These are phyloP conservation scores for Xenopus laevis DNA, from an alignment of 2,113 vertebrate species.

Conservation along the genomic window DNA sequence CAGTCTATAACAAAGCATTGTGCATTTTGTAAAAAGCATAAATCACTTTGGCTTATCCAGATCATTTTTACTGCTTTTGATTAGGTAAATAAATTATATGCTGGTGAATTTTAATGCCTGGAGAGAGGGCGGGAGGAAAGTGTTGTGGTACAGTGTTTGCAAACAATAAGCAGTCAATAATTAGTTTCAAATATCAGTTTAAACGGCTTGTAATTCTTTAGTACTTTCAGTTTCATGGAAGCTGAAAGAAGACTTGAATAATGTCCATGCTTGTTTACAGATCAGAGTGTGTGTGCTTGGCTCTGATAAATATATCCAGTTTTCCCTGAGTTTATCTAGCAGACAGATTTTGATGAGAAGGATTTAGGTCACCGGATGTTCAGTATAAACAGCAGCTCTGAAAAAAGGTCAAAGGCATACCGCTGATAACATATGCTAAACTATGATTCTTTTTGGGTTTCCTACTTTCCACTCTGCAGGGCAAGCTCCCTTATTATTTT, in stretches of 20 bases:
- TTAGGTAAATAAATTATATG: slow-evolving; percentile 50
- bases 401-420: slow-evolving; percentile 34
- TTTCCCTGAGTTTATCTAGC: slow-evolving; percentile 55
- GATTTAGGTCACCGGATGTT: slow-evolving; percentile 68
- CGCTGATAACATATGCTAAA: too few relatives aligned
- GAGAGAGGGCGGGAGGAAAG: slow-evolving; percentile 46
- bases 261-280: slow-evolving; percentile 42
- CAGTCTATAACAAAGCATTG: slow-evolving; percentile 49
- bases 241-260: slow-evolving; percentile 45
- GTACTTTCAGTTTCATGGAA: slow-evolving; percentile 44
- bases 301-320: slow-evolving; percentile 58
- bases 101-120: slow-evolving; percentile 44
- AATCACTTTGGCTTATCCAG: slow-evolving; percentile 50
- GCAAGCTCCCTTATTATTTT: too few relatives aligned
- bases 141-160: slow-evolving; percentile 46
- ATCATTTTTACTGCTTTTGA: slow-evolving; percentile 17
- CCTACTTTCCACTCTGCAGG: too few relatives aligned
- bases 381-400: slow-evolving; percentile 56
- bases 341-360: slow-evolving; percentile 61
- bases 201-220: slow-evolving; percentile 48
- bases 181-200: slow-evolving; percentile 48
- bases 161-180: slow-evolving; percentile 47
- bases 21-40: slow-evolving; percentile 55
- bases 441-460: too few relatives aligned
- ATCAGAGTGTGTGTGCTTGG: slow-evolving; percentile 37